phyloP scores from a whole-genome alignment of 2,797 vertebrate species.

The Babyrousa celebensis region DNA sequence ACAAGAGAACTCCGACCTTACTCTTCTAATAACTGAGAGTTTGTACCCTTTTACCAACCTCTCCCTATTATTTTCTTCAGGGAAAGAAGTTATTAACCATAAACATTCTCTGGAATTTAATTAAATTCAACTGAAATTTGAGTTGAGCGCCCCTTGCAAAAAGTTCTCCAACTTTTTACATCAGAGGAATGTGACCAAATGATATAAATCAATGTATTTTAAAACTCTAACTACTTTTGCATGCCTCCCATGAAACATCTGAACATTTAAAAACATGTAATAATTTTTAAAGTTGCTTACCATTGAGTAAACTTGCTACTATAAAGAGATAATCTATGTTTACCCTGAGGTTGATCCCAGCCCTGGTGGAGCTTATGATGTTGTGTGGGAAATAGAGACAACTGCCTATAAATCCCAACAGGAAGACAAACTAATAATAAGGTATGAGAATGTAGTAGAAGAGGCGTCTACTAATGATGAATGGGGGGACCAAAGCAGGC shows the following conservation, averaged over 20 bases:
- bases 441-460: background rate
- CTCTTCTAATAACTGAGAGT: background rate
- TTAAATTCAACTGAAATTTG: slow-evolving; percentile 39
- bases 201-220: background rate
- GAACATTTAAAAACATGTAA: background rate
- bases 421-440: background rate
- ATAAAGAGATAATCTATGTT: background rate
- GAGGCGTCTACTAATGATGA: background rate
- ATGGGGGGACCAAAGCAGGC: background rate
- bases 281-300: background rate
- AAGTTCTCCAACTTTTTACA: background rate
- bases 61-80: slow-evolving; percentile 27
- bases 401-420: background rate
- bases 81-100: slow-evolving; percentile 27
- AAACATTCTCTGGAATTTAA: slow-evolving; percentile 49
- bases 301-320: slow-evolving; percentile 9
- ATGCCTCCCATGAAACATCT: background rate
- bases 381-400: background rate
- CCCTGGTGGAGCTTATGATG: background rate
- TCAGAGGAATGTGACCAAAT: background rate
- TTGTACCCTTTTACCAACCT: background rate
- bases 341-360: background rate
- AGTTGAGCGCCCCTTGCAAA: background rate
- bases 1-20: background rate
- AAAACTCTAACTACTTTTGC: slow-evolving; percentile 13